These are phyloP conservation scores for Canis aureus DNA, from an alignment of 2,113 vertebrate species.

Conservation along the genomic window DNA sequence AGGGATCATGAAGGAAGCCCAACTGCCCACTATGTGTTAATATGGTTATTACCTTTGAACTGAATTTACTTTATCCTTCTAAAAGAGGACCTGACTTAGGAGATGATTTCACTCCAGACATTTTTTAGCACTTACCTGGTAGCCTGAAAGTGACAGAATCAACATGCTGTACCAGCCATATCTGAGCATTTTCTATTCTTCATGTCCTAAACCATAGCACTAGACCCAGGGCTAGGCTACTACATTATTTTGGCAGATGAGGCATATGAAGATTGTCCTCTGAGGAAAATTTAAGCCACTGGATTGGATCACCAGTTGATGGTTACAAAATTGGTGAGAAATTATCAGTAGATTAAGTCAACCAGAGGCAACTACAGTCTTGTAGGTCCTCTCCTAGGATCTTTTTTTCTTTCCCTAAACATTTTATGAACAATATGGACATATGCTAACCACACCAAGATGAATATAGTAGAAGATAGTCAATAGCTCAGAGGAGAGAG, in stretches of 20 bases:
- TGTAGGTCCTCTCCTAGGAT: neutral
- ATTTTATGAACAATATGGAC: neutral
- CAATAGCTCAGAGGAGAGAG: conserved; percentile 3
- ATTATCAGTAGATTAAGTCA: neutral
- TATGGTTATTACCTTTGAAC: neutral
- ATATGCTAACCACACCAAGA: neutral
- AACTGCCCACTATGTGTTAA: neutral
- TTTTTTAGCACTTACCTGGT: neutral
- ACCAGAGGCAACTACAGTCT: neutral
- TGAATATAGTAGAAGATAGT: neutral
- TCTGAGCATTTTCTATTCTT: neutral
- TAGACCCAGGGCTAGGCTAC: neutral
- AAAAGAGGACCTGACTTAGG: neutral
- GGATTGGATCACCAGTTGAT: neutral
- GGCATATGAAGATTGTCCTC: neutral
- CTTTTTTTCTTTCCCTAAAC: neutral
- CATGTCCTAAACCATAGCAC: neutral
- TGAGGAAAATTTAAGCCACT: neutral
- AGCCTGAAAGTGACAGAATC: neutral
- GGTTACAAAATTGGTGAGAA: neutral
- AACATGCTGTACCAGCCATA: neutral
- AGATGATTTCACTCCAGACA: neutral
- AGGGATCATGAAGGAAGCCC: neutral
- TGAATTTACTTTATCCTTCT: conserved; percentile 11
- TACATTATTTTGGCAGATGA: conserved; percentile 32